Base-by-base conservation (phyloP, 2,888 invertebrate genomes). In the Tetragonisca angustula region DNA sequence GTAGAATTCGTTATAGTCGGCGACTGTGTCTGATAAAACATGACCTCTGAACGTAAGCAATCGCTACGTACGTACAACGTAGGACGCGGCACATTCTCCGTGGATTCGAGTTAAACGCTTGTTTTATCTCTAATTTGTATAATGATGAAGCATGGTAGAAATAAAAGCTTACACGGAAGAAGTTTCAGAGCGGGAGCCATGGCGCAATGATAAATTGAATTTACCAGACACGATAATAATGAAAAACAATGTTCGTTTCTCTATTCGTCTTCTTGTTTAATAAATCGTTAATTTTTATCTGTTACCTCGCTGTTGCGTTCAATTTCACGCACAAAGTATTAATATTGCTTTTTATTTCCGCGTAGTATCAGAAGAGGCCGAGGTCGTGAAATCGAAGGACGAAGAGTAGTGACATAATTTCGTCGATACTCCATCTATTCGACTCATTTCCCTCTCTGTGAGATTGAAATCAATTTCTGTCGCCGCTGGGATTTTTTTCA, bases 41-140 rank as follows among this genome's bases (percentile, higher is more conserved):
- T 83, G 79, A 83, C 76, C 81, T 79, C 36, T 65, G 77, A 62
- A 71, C 54, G 17, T 50, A 68, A 62, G 83, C 64, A 77, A 70
- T 70, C 73, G 52, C 21, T 61, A 79, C 76, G 15, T 59, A 59
- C 13, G 83, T 85, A 79, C 64, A 69, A 79, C 79, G 50, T 67
- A 76, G 79, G 72, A 74, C 73, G 70, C 70, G 80, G 72, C 54
- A 43, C 74, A 59, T 76, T 78, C 65, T 76, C 80, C 36, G 32
- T 62, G 70, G 68, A 76, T 56, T 77, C 83, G 54, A 67, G 67
- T 80, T 79, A 78, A 78, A 52, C 71, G 61, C 67, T 87, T 65
- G 85, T 59, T 78, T 85, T 87, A 87, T 87, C 88, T 87, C 64
- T 70, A 77, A 83, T 79, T 73, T 49, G 32, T 76, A 64, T 54